Base-by-base conservation (phyloP, 2,888 invertebrate species). In the Torymus tubicola region DNA sequence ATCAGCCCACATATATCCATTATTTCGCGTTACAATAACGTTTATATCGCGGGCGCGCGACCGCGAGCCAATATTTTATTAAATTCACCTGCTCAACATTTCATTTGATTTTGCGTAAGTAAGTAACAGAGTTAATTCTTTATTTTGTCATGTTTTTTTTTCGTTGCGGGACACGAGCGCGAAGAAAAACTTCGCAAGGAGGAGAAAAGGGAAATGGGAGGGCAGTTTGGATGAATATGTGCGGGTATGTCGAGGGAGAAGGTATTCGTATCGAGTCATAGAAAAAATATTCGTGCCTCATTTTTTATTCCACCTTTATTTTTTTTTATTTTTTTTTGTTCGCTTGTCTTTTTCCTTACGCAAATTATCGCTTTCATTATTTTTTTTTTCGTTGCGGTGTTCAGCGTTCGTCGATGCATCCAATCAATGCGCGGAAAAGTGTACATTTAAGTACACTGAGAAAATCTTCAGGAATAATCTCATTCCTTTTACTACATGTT, bases 91-190 rank as follows among this genome's bases (percentile, higher is more conserved):
- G 57, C 18, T 86, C 84, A 89, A 89, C 86, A 86, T 86, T 8
- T 31, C 83, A 21, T 86, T 88, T 86, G 85, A 86, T 87, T 87
- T 86, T 86, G 74, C 52, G 84, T 86, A 85, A 86, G 85, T 87
- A 88, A 90, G n/a, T n/a, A n/a, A n/a, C 87, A 88, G 86, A 84
- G 83, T 84, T 81, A 81, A 79, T 80, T 83, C 80, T 78, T 78
- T 83, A 81, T 76, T 78, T 81, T 81, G 72, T 70, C 4, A 16
- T 42, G 31, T 53, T 21, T 74, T 58, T 31, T 14, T 67, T 76
- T 68, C 53, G 42, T 67, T 74, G 61, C 52, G 50, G 67, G 58
- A 53, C 12, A 21, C 4, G 24, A 53, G 18, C 42, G 50, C 68
- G 74, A 69, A 63, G 31, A 31, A 58, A 58, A 74, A 79, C 18